Evolutionary conservation across 2,888 invertebrate species (phyloP).

Genomic region (Eurytoma californica): DNA sequence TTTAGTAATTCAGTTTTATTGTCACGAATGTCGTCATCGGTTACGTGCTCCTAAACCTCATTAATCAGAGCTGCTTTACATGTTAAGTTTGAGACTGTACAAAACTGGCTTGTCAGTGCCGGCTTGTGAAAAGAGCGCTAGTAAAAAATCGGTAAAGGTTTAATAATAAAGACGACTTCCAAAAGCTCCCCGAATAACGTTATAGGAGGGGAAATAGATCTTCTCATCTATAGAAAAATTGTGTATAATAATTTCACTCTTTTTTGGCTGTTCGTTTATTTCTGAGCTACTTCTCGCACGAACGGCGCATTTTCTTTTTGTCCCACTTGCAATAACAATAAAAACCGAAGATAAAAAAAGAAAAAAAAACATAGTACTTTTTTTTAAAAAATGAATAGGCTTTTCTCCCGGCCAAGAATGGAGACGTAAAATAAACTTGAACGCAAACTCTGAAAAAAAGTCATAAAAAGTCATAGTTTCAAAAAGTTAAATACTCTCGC

Average conservation of each 20-base stretch:
- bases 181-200: conserved; percentile 6
- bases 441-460: background rate
- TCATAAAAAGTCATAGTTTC: background rate
- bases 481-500: background rate
- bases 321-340: background rate
- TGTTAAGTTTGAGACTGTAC: conserved; percentile 11
- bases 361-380: background rate
- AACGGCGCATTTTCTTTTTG: conserved; percentile 1
- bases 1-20: conserved; percentile 46
- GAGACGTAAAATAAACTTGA: no score
- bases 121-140: conserved; percentile 30
- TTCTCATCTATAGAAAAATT: conserved; percentile 6
- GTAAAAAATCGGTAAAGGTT: conserved; percentile 39
- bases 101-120: conserved; percentile 13
- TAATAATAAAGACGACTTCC: conserved; percentile 30
- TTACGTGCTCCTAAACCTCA: conserved; percentile 59
- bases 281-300: background rate
- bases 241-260: background rate
- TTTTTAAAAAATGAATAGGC: background rate
- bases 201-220: no score
- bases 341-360: background rate
- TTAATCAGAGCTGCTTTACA: conserved; percentile 40
- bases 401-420: no score
- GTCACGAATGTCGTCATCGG: conserved; percentile 55
- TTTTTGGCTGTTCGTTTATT: conserved; percentile 12